These are phyloP conservation scores for Zhengitettix transpicula DNA, from an alignment of 2,888 invertebrate genomes.

Conservation along the genomic window DNA sequence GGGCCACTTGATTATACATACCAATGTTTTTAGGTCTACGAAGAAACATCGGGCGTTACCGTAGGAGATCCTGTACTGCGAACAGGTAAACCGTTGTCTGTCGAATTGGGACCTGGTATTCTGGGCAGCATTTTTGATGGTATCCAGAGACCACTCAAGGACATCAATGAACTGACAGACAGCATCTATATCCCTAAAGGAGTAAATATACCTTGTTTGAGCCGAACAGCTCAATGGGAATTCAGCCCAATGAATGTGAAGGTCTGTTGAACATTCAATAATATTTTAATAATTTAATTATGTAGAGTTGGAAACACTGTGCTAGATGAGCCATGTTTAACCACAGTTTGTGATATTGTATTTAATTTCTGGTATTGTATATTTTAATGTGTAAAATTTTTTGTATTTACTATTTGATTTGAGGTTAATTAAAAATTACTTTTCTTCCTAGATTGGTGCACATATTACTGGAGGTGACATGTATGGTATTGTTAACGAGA, in stretches of 20 bases:
- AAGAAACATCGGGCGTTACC: slow-evolving; percentile 94
- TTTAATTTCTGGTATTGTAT: too few species aligned
- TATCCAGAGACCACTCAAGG: slow-evolving; percentile 95
- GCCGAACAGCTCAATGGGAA: slow-evolving; percentile 73
- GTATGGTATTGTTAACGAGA: slow-evolving; percentile 92
- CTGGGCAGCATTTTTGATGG: slow-evolving; percentile 99
- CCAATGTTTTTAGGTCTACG: slow-evolving; percentile 48
- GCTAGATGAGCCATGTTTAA: too few species aligned
- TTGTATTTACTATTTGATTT: background rate
- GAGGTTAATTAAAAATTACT: slow-evolving; percentile 6
- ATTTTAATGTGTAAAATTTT: too few species aligned
- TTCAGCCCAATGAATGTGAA: slow-evolving; percentile 73
- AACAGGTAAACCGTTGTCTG: slow-evolving; percentile 97
- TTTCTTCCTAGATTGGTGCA: slow-evolving; percentile 56
- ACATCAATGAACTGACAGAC: slow-evolving; percentile 81
- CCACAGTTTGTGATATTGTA: too few species aligned
- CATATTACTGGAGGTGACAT: slow-evolving; percentile 98
- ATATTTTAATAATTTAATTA: too few species aligned
- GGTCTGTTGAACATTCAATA: slow-evolving; percentile 24
- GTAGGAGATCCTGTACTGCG: slow-evolving; percentile 97
- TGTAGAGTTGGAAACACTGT: too few species aligned
- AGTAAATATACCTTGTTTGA: slow-evolving; percentile 84
- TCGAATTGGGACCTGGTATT: slow-evolving; percentile 97
- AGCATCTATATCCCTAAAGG: slow-evolving; percentile 99
- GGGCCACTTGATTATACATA: background rate